phyloP scores from a whole-genome alignment of 2,888 invertebrate genomes.

The Philereme vetulata region DNA sequence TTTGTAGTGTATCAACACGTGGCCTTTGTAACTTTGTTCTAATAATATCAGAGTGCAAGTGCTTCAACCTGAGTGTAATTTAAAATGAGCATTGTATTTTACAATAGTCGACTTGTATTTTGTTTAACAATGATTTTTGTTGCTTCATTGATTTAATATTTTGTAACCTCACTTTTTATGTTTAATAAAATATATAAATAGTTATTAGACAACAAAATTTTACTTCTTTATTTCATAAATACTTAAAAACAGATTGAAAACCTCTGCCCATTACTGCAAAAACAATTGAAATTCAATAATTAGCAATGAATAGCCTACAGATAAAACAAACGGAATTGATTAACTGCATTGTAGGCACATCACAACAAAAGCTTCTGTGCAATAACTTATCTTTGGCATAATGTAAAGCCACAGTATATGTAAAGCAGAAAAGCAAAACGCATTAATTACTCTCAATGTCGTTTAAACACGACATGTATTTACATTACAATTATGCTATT shows the following conservation, averaged over 20 bases:
- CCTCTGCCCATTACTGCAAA: constrained; percentile 8
- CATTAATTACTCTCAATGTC: constrained; percentile 47
- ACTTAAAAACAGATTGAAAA: neutral
- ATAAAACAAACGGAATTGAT: constrained; percentile 14
- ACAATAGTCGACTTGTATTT: neutral
- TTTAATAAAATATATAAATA: neutral
- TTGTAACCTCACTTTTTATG: too few species aligned
- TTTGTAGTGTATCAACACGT: constrained; percentile 62
- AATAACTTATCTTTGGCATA: constrained; percentile 27
- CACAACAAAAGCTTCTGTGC: constrained; percentile 18
- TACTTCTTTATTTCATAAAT: neutral
- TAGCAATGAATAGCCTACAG: constrained; percentile 6
- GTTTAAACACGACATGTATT: constrained; percentile 41
- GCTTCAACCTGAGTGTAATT: constrained; percentile 17
- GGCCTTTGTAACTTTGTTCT: constrained; percentile 43
- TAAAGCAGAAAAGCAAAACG: constrained; percentile 23
- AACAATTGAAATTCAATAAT: constrained; percentile 14
- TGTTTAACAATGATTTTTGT: neutral
- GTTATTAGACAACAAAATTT: neutral
- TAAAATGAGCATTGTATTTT: constrained; percentile 22
- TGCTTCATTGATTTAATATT: too few species aligned
- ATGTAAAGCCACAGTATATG: constrained; percentile 20
- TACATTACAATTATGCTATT: constrained; percentile 41
- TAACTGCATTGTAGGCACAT: constrained; percentile 14
- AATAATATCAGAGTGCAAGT: constrained; percentile 17